Evolutionary conservation across 2,888 invertebrate species (phyloP), one percentile per base, ranked within the genome.

Genomic region (Eledone cirrhosa): DNA sequence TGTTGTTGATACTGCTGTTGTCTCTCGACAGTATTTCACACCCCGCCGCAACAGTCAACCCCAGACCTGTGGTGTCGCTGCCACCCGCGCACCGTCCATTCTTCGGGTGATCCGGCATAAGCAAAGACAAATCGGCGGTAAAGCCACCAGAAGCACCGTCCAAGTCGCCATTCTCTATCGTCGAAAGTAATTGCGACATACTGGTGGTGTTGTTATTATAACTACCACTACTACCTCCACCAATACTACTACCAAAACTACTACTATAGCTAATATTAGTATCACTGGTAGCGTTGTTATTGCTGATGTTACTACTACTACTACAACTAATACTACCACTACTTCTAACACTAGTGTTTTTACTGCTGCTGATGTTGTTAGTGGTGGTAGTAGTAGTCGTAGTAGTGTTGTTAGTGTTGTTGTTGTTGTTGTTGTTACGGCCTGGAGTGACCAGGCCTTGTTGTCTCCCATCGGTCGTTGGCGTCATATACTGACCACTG

Each of bases 381-480:
- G 33, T 33, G 33, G 31, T 29, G 72, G 33, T 41, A 41, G 22
- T 72, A 72, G 33, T 41, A 72, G 41, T 72, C n/a, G 72, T 72
- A 22, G 31, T 29, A 67, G 19, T 67, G 29, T 29, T 67, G 67
- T 67, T 67, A 13, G 22, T 29, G 24, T 29, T 72, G n/a, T 14
- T 72, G 33, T 3, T 72, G n/a, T 16, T 72, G 22, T 72, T 41
- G 41, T 33, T 69, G 72, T 31, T 19, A 24, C 41, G 31, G 33
- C 48, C 27, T 29, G 41, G 74, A 33, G 24, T 48, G 48, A 24
- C 48, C 48, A 48, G 29, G 22, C 27, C 48, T 16, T 76, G 76
- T 76, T 29, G 76, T 76, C 72, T 33, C 31, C 48, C 76, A 48
- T 48, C 76, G n/a, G 76, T 76, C 48, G 27, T 76, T n/a, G 33